Evolutionary conservation across 1,140 invertebrate genomes (phyloP), one percentile per base, ranked within the genome.

Genomic region (Drosophila neocordata): DNA sequence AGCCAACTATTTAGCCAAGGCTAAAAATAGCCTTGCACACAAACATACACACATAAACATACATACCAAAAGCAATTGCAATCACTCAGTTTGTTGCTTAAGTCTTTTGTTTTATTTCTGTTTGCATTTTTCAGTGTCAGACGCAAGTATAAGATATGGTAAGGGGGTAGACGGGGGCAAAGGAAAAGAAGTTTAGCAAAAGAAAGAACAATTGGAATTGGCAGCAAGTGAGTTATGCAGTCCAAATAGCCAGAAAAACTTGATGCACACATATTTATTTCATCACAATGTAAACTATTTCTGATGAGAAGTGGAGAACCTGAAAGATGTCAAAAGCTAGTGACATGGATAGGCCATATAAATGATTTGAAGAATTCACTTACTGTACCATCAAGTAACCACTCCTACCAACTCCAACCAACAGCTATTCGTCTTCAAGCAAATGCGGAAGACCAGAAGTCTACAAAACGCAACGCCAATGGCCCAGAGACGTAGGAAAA

Each of bases 51-150:
- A 71, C 34, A 65, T 34, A 51, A 9, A 56, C 24, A 35, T n/a
- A 48, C 65, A 63, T 35, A 79, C 65, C 70, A 76, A 70, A 73
- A 89, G 84, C 83, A 88, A 88, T 88, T 88, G 83, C 83, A 88
- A 88, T 88, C 83, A 88, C 83, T 88, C 83, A 88, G 83, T 88
- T 88, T 83, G 83, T 88, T 88, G 83, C 84, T 88, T 77, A 79
- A 88, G 83, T 89, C 83, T 89, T 88, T 88, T 88, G 84, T 89
- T 89, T 88, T 88, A 89, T 89, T 88, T 88, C 79, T 88, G 83
- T 89, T 88, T 88, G 83, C 83, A 89, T 89, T 89, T 84, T 83
- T 88, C 84, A 88, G 79, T 87, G 83, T 88, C 83, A 88, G 71
- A 24, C 77, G 20, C 24, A n/a, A 52, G 65, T 61, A 53, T 31